Percentiles rank a stretch among this genome's conserved stretches.
Conservation (phyloP, 2,797 vertebrate species). For the Phoeniculus purpureus region DNA sequence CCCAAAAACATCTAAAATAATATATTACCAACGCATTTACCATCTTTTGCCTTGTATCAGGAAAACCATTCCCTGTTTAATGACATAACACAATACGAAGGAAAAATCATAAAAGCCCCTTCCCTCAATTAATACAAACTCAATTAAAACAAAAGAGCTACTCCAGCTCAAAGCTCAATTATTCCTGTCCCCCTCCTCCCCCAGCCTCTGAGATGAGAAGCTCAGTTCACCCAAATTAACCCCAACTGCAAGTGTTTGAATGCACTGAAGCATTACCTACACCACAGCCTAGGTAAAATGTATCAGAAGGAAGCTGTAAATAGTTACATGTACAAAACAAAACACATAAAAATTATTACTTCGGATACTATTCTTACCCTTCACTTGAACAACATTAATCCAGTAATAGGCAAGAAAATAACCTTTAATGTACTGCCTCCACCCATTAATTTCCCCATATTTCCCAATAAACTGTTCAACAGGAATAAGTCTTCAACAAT, state of each 20-base stretch:
- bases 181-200: not conserved
- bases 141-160: not conserved
- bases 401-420: not conserved
- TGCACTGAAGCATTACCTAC: not conserved
- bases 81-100: not conserved
- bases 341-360: not conserved
- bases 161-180: not conserved
- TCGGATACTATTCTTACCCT: not conserved
- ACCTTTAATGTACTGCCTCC: not conserved
- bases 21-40: not conserved
- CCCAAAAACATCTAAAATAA: not conserved
- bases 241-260: not conserved
- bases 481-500: not conserved
- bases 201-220: not conserved
- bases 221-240: conserved; percentile 13
- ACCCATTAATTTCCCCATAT: not conserved
- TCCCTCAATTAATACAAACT: not conserved
- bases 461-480: not conserved
- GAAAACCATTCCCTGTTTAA: not conserved
- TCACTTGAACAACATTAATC: not conserved
- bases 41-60: not conserved
- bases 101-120: not conserved
- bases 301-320: not conserved
- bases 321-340: not conserved
- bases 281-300: not conserved